phyloP scores from a whole-genome alignment of 2,888 invertebrate species.

The Dioctria linearis region DNA sequence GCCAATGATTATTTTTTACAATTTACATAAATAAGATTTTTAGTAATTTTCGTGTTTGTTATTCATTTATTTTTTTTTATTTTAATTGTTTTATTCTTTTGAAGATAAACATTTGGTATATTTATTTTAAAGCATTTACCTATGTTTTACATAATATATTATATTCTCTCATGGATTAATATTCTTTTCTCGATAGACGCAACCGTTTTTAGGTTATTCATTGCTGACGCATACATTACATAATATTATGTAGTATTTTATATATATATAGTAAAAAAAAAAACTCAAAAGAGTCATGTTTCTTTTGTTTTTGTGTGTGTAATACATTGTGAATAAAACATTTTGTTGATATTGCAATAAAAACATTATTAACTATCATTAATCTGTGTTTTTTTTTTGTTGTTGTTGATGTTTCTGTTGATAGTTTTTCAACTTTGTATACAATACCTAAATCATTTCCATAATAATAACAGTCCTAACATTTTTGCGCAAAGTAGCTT shows the following conservation, averaged over 20 bases:
- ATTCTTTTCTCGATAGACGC: not conserved
- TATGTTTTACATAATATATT: not conserved
- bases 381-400: slow-evolving; percentile 46
- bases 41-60: slow-evolving; percentile 54
- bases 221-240: not conserved
- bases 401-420: too few relatives aligned
- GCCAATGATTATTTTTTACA: slow-evolving; percentile 52
- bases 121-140: not conserved
- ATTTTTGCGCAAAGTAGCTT: not conserved
- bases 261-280: too few relatives aligned
- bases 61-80: slow-evolving; percentile 62
- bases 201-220: slow-evolving; percentile 21
- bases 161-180: not conserved
- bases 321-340: slow-evolving; percentile 38
- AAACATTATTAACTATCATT: slow-evolving; percentile 37
- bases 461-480: slow-evolving; percentile 11
- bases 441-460: slow-evolving; percentile 14
- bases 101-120: slow-evolving; percentile 55
- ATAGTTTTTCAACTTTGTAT: slow-evolving; percentile 17
- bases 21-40: slow-evolving; percentile 45
- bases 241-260: not conserved
- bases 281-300: too few relatives aligned
- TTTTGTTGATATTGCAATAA: slow-evolving; percentile 44
- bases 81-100: slow-evolving; percentile 63
- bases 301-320: not conserved